Evolutionary conservation across 2,888 invertebrate species (phyloP).

Genomic region (Nymphalis urticae): DNA sequence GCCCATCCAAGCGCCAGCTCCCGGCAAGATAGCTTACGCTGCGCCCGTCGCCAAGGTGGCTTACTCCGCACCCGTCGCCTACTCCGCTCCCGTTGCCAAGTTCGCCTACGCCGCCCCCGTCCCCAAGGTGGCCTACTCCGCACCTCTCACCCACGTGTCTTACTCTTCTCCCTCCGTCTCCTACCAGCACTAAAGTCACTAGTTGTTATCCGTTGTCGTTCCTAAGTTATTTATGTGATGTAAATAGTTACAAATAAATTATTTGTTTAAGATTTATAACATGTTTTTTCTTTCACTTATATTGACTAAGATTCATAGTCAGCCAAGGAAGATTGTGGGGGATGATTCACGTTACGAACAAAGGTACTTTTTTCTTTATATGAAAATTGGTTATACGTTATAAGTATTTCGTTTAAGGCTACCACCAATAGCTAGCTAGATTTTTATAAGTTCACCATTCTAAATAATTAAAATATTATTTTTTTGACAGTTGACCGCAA

Average conservation of each 20-base stretch:
- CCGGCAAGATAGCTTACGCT: slow-evolving; percentile 44
- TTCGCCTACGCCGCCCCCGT: slow-evolving; percentile 60
- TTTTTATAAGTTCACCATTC: too few species aligned
- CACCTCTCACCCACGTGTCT: slow-evolving; percentile 31
- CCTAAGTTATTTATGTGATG: slow-evolving; percentile 39
- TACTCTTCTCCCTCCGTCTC: slow-evolving; percentile 67
- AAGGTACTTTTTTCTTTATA: too few species aligned
- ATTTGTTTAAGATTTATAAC: slow-evolving; percentile 47
- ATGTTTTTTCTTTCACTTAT: slow-evolving; percentile 12
- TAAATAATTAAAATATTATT: too few species aligned
- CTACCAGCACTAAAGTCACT: slow-evolving; percentile 52
- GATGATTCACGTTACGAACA: too few species aligned
- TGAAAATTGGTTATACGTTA: too few species aligned
- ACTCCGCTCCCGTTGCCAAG: slow-evolving; percentile 62
- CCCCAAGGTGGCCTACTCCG: neutral
- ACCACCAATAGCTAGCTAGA: too few species aligned
- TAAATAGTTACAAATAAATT: slow-evolving; percentile 48
- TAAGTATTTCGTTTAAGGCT: too few species aligned
- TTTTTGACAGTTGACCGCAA: too few species aligned
- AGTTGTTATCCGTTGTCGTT: slow-evolving; percentile 15
- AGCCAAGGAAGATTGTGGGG: too few species aligned
- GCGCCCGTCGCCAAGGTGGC: slow-evolving; percentile 57
- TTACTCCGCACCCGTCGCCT: slow-evolving; percentile 44
- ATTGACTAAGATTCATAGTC: too few species aligned
- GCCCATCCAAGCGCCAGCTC: slow-evolving; percentile 47